These are phyloP conservation scores for Stenotaenia linearis DNA, from an alignment of 2,888 invertebrate species.

Conservation along the genomic window DNA sequence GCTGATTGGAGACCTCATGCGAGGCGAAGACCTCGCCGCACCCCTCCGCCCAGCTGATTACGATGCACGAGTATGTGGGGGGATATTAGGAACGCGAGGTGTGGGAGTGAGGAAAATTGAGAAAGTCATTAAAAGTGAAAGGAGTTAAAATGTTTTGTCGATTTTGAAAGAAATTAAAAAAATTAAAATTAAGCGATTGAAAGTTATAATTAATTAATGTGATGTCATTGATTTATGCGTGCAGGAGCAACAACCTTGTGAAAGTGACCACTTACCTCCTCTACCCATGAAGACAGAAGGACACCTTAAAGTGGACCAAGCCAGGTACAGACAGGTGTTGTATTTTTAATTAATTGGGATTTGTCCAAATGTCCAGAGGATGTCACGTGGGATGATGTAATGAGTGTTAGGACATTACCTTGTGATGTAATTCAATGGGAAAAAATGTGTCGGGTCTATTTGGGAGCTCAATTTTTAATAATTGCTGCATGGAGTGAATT, in stretches of 20 bases:
- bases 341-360: background rate
- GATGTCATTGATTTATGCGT: background rate
- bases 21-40: slow-evolving; percentile 18
- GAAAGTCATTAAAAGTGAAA: too few relatives aligned
- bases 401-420: background rate
- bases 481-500: too few relatives aligned
- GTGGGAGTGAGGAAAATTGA: background rate
- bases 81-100: background rate
- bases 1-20: slow-evolving; percentile 1
- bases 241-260: slow-evolving; percentile 18
- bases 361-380: background rate
- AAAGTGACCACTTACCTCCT: background rate
- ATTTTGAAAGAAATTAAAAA: too few relatives aligned
- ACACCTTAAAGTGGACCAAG: slow-evolving; percentile 10
- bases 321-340: background rate
- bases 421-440: background rate
- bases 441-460: background rate
- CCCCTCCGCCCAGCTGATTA: slow-evolving; percentile 20
- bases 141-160: too few relatives aligned
- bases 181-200: too few relatives aligned
- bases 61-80: background rate
- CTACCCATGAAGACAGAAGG: slow-evolving; percentile 11
- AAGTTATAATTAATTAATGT: background rate
- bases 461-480: background rate
- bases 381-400: background rate